Evolutionary conservation across 2,113 vertebrate genomes (phyloP), one percentile per base, ranked within the genome.

Genomic region (Clinocottus analis): DNA sequence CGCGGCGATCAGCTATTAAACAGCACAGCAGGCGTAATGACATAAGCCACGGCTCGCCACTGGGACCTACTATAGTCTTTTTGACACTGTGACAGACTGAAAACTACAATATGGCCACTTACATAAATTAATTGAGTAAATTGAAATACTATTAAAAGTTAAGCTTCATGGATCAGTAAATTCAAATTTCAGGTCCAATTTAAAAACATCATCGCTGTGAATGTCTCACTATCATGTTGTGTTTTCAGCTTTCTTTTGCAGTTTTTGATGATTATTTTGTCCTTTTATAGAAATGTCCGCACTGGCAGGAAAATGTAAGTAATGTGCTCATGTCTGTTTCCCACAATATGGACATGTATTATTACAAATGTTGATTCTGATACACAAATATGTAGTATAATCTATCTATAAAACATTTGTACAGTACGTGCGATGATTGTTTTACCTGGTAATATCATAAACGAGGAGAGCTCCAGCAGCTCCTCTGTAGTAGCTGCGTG

Each of bases 391-490:
- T 49, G 43, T 9, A 35, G 65, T 23, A 2, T n/a, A 31, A 47
- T 45, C 1, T 31, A 31, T 31, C 31, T 31, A 31, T 31, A 10
- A 13, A 2, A 17, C 39, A 41, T 41, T 41, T 19, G n/a, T 19
- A 17, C 35, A 21, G 39, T 10, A 0, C n/a, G n/a, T n/a, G n/a
- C n/a, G n/a, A n/a, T 4, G 14, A 66, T 23, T 7, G 41, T 59
- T 85, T 77, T 90, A 97, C 96, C 97, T 98, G 80, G 97, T 98
- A 70, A 98, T 98, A 89, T 98, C 97, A 12, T 98, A 98, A 33
- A 97, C 97, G 8, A 98, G 92, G 67, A 98, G 94, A 0, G 97
- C 97, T 70, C 97, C 97, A 0, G 97, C 97, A 0, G 97, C 97
- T 58, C 97, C 97, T 81, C 97, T 93, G 83, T 98, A 98, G 84